Evolutionary conservation across 2,888 invertebrate genomes (phyloP), one percentile per base, ranked within the genome.

Genomic region (Eurois occulta): DNA sequence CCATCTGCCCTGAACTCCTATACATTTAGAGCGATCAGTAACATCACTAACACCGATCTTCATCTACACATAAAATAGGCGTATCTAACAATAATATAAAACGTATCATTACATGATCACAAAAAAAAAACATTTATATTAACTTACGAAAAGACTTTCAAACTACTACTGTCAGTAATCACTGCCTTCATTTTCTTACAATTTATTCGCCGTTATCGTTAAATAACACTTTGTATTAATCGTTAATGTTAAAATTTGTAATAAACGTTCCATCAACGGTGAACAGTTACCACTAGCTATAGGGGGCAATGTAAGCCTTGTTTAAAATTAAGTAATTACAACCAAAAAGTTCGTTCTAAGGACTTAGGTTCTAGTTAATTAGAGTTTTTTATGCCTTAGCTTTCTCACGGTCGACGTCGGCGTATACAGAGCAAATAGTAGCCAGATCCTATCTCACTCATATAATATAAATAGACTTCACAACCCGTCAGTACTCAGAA

Each of bases 311-410:
- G 89, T 92, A 91, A 89, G 95, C 95, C 94, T 90, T 87, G 83
- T 75, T 92, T 94, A 92, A 93, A 93, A 92, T 92, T 96, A 96
- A 96, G 96, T 94, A 95, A 95, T 94, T 94, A 94, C 94, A 96
- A 96, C 96, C 96, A 96, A 96, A 96, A 96, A 96, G 96, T 96
- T 96, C 96, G 95, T 95, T 96, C 92, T 96, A 96, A 93, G 96
- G 96, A 96, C 96, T 96, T 95, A 96, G 95, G 96, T 96, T 96
- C 94, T 96, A 96, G 94, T 87, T 93, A 87, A 92, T 92, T 92
- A 90, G 90, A 90, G 86, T 92, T 91, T 90, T 91, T 90, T 93
- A 93, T 92, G 90, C 89, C 78, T 86, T 88, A 89, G 85, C 86
- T 88, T 89, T 92, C 90, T 91, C 90, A 89, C 89, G 85, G 88